phyloP scores from a whole-genome alignment of 2,113 vertebrate species.

The Taurulus bubalis region DNA sequence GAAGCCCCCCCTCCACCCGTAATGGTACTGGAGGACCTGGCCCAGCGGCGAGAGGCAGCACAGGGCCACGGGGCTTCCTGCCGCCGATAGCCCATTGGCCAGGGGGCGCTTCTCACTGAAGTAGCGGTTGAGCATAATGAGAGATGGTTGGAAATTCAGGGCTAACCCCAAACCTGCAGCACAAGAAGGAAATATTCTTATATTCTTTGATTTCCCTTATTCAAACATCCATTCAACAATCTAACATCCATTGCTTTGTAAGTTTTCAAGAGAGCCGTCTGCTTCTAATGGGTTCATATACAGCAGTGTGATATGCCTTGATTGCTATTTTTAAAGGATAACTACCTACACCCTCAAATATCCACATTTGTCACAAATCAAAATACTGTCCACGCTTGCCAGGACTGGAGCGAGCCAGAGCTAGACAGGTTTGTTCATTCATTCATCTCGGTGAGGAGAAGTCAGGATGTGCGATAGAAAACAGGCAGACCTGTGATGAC shows the following conservation, averaged over 20 bases:
- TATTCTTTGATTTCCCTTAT: neutral
- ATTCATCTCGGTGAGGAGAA: neutral
- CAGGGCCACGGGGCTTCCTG: constrained; percentile 93
- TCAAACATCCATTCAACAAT: neutral
- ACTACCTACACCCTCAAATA: neutral
- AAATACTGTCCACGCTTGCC: neutral
- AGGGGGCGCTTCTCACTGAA: constrained; percentile 92
- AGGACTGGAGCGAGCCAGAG: neutral
- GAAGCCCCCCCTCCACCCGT: constrained; percentile 94
- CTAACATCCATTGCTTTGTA: neutral
- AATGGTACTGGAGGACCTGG: constrained; percentile 90
- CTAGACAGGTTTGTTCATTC: neutral
- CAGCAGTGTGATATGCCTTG: neutral
- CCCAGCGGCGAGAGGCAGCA: constrained; percentile 93
- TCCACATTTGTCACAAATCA: neutral
- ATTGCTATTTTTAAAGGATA: neutral
- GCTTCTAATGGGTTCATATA: neutral
- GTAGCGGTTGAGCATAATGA: constrained; percentile 97
- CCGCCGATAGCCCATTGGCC: constrained; percentile 93
- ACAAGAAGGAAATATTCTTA: neutral
- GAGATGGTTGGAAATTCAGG: constrained; percentile 95
- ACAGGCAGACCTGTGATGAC: constrained; percentile 88
- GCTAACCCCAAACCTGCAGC: constrained; percentile 91
- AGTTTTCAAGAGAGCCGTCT: neutral
- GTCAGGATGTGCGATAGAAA: neutral